phyloP scores from a whole-genome alignment of 2,888 invertebrate species.

The Drosophila acutilabella region DNA sequence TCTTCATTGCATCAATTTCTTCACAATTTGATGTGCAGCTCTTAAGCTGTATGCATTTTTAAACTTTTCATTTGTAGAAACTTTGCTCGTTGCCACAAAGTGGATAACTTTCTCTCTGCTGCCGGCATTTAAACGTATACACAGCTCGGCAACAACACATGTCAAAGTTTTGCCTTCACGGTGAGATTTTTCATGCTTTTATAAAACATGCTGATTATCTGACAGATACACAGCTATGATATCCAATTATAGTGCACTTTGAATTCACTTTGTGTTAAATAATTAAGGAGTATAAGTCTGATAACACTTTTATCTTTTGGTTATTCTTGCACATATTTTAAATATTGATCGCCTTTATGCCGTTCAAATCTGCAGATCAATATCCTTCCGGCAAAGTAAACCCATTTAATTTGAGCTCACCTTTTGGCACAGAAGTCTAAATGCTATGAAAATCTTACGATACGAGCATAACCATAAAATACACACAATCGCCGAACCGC shows the following conservation, averaged over 20 bases:
- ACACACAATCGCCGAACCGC: conserved; percentile 62
- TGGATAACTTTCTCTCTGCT: conserved; percentile 20
- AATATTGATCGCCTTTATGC: background rate
- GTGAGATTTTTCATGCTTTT: conserved; percentile 1
- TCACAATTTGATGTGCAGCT: conserved; percentile 22
- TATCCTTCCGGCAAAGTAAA: conserved; percentile 6
- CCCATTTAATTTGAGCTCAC: conserved; percentile 25
- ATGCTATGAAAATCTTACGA: conserved; percentile 53
- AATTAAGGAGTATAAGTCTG: no score
- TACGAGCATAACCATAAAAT: conserved; percentile 52
- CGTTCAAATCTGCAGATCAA: no score
- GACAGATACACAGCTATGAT: background rate
- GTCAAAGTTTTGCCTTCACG: background rate
- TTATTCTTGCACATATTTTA: background rate
- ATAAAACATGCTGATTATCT: background rate
- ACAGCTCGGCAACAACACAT: no score
- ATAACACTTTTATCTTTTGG: no score
- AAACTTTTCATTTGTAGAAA: conserved; percentile 48
- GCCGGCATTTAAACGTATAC: background rate
- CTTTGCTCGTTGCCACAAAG: conserved; percentile 30
- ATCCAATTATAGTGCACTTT: conserved; percentile 3
- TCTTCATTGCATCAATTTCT: background rate
- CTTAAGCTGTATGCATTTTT: conserved; percentile 49
- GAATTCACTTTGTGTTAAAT: background rate
- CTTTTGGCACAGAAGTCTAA: conserved; percentile 22